These are phyloP conservation scores for Merops nubicus DNA, from an alignment of 2,113 vertebrate species.

Conservation along the genomic window DNA sequence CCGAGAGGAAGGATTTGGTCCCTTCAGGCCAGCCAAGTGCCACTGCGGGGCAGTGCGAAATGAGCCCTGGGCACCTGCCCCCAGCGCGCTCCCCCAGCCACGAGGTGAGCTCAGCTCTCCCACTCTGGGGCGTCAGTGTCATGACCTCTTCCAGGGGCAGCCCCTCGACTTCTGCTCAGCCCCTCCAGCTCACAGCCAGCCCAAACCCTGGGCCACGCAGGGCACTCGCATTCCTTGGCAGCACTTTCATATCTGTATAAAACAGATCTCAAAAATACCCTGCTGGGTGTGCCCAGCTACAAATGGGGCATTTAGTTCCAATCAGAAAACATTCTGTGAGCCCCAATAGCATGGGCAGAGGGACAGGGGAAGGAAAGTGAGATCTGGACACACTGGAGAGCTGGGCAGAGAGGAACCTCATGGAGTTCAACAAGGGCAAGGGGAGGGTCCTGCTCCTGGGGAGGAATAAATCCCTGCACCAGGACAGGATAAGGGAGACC, in stretches of 20 bases:
- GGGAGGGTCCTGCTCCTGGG: no score
- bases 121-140: neutral
- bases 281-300: neutral
- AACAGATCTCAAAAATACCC: neutral
- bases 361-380: neutral
- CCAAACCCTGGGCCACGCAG: neutral
- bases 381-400: neutral
- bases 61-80: neutral
- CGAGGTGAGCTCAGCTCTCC: neutral
- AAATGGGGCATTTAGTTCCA: neutral
- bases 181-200: neutral
- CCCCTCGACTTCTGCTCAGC: neutral
- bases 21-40: neutral
- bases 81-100: neutral
- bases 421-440: no score
- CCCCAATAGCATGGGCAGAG: neutral
- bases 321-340: neutral
- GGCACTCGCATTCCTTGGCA: rapidly evolving
- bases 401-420: no score
- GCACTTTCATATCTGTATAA: neutral
- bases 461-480: no score
- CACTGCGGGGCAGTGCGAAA: rapidly evolving
- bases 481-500: no score
- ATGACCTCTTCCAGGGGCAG: neutral
- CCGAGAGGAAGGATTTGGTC: neutral